Evolutionary conservation across 2,797 vertebrate genomes (phyloP).

Genomic region (Takifugu rubripes): DNA sequence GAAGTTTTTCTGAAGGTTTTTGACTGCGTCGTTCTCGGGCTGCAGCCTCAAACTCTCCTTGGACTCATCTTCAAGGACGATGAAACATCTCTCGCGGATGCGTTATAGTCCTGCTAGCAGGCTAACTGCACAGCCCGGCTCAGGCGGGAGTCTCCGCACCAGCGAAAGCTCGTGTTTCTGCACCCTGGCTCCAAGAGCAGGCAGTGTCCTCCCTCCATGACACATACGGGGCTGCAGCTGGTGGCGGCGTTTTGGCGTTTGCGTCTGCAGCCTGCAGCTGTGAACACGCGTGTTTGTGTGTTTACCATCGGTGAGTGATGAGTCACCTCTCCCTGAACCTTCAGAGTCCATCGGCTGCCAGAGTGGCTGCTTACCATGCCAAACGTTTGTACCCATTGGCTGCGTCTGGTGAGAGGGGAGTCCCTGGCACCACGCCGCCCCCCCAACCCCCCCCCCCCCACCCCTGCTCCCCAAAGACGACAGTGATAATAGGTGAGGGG

Average conservation of each 20-base stretch:
- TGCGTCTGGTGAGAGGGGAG: conserved; percentile 45
- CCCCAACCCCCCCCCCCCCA: conserved; percentile 14
- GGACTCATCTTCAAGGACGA: not conserved
- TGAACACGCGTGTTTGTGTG: conserved; percentile 23
- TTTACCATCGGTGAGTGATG: conserved; percentile 46
- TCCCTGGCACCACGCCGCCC: conserved; percentile 53
- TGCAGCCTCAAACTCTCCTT: not conserved
- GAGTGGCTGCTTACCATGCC: conserved; percentile 58
- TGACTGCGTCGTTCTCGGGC: not conserved
- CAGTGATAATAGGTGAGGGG: conserved; percentile 35
- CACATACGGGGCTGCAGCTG: too few relatives aligned
- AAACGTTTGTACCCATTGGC: conserved; percentile 66
- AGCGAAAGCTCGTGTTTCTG: too few relatives aligned
- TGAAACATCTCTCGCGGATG: too few relatives aligned
- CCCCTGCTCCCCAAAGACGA: conserved; percentile 34
- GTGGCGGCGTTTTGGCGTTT: conserved; percentile 12
- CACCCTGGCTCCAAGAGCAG: too few relatives aligned
- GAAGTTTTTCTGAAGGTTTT: too few relatives aligned
- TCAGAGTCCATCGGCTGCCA: conserved; percentile 52
- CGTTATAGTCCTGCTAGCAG: too few relatives aligned
- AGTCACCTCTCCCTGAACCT: conserved; percentile 76
- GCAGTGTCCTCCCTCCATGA: too few relatives aligned
- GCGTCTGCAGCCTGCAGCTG: conserved; percentile 4
- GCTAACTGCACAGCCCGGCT: too few relatives aligned
- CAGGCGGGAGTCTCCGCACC: too few relatives aligned